phyloP scores from a whole-genome alignment of 2,797 vertebrate species.

The Acestrorhynchus altus region DNA sequence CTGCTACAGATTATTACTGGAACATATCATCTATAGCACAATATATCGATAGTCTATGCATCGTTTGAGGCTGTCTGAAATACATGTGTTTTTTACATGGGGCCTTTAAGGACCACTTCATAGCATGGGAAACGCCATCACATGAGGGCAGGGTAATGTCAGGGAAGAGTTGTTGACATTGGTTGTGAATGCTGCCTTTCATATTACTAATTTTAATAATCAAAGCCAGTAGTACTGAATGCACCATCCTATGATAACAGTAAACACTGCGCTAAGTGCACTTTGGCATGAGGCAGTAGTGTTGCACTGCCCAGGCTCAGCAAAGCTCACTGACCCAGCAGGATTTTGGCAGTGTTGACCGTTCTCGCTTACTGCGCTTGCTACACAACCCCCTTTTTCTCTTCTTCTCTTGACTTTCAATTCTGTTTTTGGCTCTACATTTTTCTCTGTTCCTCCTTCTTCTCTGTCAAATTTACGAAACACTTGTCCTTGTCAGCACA shows the following conservation, averaged over 20 bases:
- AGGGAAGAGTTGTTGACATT: not conserved
- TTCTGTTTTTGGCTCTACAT: not conserved
- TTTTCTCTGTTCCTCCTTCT: not conserved
- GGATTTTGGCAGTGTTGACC: not conserved
- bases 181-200: not conserved
- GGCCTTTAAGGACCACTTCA: too few relatives aligned
- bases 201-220: not conserved
- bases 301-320: not conserved
- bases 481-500: not conserved
- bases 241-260: not conserved
- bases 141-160: not conserved
- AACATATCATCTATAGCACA: not conserved
- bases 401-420: not conserved
- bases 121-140: not conserved
- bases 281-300: not conserved
- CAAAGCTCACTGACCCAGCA: not conserved
- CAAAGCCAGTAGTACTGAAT: not conserved
- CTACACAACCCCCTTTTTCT: not conserved
- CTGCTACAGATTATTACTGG: not conserved
- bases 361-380: not conserved
- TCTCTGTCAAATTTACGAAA: not conserved
- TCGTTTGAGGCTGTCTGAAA: too few relatives aligned
- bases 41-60: too few relatives aligned
- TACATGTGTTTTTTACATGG: not conserved
- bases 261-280: not conserved